Conservation (phyloP, 1,140 invertebrate genomes). For the Drosophila sucinea region DNA sequence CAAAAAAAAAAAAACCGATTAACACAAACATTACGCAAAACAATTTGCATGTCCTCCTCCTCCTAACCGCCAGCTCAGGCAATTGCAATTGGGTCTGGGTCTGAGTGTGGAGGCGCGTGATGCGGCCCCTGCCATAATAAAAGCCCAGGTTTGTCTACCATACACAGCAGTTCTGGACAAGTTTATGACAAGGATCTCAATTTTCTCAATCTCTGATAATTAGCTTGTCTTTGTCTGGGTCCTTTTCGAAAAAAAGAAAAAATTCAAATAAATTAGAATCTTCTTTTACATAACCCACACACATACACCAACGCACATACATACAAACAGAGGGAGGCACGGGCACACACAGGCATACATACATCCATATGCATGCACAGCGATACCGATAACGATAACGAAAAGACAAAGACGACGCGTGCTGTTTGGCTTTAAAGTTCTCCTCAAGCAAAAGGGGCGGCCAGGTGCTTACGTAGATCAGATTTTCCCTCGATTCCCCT, state of each 20-base stretch:
- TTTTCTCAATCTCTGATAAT: neutral
- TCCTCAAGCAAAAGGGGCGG: neutral
- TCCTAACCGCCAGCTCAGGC: slow-evolving; percentile 61
- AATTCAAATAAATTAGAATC: slow-evolving; percentile 23
- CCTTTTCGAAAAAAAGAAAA: slow-evolving; percentile 4
- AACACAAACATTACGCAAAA: slow-evolving; percentile 71
- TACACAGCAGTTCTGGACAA: neutral
- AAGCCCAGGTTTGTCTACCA: slow-evolving; percentile 66
- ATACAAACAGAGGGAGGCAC: neutral
- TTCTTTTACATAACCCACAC: slow-evolving; percentile 69
- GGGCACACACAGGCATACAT: neutral
- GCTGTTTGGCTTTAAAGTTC: slow-evolving; percentile 14
- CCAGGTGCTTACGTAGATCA: slow-evolving; percentile 24
- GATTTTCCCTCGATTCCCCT: slow-evolving; percentile 18
- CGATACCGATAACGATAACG: slow-evolving; percentile 19
- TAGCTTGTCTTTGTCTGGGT: neutral
- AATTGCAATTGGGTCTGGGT: slow-evolving; percentile 78
- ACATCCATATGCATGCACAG: slow-evolving; percentile 9
- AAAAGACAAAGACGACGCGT: slow-evolving; percentile 14
- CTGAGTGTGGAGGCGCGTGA: slow-evolving; percentile 62
- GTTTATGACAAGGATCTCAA: neutral
- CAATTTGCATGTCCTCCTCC: slow-evolving; percentile 34
- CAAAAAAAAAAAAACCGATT: slow-evolving; percentile 40
- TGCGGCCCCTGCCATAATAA: slow-evolving; percentile 50
- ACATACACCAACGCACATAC: slow-evolving; percentile 4